Evolutionary conservation across 2,888 invertebrate genomes (phyloP).

Genomic region (Andrena bicolor): DNA sequence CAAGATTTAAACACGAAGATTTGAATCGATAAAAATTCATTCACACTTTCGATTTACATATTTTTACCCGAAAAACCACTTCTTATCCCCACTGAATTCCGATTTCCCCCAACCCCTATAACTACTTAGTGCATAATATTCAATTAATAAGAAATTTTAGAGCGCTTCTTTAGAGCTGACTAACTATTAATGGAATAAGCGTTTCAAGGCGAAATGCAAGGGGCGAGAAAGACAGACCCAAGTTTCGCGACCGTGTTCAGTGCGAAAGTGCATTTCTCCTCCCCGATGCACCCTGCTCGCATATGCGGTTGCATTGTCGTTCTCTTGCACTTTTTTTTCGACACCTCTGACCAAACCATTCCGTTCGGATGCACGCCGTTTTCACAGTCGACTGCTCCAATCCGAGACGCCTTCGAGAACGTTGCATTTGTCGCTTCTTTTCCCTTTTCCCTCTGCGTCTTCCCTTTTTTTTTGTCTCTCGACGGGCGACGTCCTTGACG

Average conservation of each 20-base stretch:
- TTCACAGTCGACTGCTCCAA: slow-evolving; percentile 46
- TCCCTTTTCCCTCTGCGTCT: neutral
- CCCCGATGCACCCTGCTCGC: neutral
- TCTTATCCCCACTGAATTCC: too few relatives aligned
- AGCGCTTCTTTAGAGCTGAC: too few relatives aligned
- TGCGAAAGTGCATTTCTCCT: neutral
- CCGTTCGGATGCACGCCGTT: slow-evolving; percentile 46
- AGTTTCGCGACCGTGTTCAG: neutral
- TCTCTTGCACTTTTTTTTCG: slow-evolving; percentile 15
- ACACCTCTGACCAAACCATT: slow-evolving; percentile 35
- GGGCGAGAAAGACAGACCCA: neutral
- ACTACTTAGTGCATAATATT: too few relatives aligned
- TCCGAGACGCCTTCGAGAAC: slow-evolving; percentile 32
- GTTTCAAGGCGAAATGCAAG: too few relatives aligned
- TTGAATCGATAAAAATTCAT: too few relatives aligned
- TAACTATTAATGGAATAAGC: too few relatives aligned
- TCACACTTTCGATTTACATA: too few relatives aligned
- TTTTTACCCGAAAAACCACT: too few relatives aligned
- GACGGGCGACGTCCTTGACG: slow-evolving; percentile 18
- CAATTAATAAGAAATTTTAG: too few relatives aligned
- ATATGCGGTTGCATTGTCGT: neutral
- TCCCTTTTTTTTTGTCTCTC: slow-evolving; percentile 23
- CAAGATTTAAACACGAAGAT: too few relatives aligned
- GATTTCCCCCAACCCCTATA: too few relatives aligned
- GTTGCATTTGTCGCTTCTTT: slow-evolving; percentile 15